Evolutionary conservation across 1,140 invertebrate species (phyloP).

Genomic region (Achatina immaculata): DNA sequence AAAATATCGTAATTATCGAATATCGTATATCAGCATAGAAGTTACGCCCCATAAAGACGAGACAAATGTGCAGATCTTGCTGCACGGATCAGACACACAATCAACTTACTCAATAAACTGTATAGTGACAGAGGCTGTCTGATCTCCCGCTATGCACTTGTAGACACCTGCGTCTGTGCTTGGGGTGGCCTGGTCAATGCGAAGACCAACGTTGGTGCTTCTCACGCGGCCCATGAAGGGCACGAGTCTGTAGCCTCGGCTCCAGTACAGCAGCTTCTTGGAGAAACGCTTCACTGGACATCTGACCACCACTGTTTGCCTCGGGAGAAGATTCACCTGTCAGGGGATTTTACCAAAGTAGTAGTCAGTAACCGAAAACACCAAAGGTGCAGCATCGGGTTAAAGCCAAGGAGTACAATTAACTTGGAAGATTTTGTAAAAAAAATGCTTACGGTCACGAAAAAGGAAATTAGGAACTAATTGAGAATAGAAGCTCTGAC

Average conservation of each 20-base stretch:
- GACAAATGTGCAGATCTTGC: no score
- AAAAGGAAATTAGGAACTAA: no score
- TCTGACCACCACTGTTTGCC: conserved; percentile 46
- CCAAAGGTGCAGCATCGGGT: no score
- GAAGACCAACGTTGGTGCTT: conserved; percentile 31
- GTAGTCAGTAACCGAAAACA: no score
- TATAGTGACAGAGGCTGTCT: not conserved
- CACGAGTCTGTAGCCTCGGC: conserved; percentile 42
- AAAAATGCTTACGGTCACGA: no score
- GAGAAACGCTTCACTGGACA: conserved; percentile 50
- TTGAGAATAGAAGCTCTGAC: no score
- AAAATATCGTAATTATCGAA: not conserved
- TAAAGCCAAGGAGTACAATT: no score
- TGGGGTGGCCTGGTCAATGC: not conserved
- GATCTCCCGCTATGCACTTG: conserved; percentile 9
- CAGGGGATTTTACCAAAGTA: not conserved
- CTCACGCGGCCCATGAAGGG: conserved; percentile 41
- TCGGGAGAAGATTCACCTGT: conserved; percentile 43
- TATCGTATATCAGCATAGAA: not conserved
- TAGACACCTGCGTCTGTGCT: not conserved
- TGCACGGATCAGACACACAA: not conserved
- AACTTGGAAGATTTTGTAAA: no score
- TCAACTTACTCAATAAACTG: conserved; percentile 5
- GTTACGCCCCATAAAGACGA: not conserved
- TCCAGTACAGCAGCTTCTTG: conserved; percentile 49